Evolutionary conservation across 1,140 invertebrate genomes (phyloP).

Genomic region (Riptortus pedestris): DNA sequence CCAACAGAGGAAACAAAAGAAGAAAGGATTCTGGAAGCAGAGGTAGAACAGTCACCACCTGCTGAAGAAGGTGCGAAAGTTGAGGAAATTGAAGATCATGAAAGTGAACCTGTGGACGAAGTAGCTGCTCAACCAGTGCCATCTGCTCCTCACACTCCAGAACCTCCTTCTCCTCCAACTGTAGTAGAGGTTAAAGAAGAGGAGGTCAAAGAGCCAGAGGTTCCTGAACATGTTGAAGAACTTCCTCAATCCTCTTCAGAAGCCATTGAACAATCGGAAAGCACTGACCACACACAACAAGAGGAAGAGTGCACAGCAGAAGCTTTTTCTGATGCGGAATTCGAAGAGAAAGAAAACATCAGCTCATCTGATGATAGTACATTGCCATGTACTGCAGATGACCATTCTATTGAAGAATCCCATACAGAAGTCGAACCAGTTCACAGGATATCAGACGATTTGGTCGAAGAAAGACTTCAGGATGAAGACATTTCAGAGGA

Average conservation of each 20-base stretch:
- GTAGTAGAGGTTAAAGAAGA: background rate
- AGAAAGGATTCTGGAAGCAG: background rate
- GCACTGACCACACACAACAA: background rate
- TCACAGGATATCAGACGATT: background rate
- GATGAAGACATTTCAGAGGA: slow-evolving; percentile 16
- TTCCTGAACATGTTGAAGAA: background rate
- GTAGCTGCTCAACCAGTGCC: background rate
- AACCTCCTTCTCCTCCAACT: background rate
- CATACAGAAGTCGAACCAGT: background rate
- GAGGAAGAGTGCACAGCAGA: background rate
- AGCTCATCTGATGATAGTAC: background rate
- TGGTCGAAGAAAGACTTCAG: slow-evolving; percentile 17
- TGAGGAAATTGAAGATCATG: slow-evolving; percentile 1
- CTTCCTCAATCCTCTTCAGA: background rate
- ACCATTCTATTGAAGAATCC: background rate
- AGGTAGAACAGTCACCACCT: background rate
- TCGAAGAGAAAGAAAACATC: background rate
- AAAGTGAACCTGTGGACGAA: background rate
- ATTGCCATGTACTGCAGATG: background rate
- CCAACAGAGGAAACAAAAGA: background rate
- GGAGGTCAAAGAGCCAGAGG: background rate
- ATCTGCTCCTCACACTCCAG: background rate
- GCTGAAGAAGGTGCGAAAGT: slow-evolving; percentile 3
- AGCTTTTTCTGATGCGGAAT: background rate
- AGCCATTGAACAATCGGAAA: background rate